Evolutionary conservation across 2,113 vertebrate species (phyloP), one percentile per base, ranked within the genome.

Genomic region (Lonchura striata): DNA sequence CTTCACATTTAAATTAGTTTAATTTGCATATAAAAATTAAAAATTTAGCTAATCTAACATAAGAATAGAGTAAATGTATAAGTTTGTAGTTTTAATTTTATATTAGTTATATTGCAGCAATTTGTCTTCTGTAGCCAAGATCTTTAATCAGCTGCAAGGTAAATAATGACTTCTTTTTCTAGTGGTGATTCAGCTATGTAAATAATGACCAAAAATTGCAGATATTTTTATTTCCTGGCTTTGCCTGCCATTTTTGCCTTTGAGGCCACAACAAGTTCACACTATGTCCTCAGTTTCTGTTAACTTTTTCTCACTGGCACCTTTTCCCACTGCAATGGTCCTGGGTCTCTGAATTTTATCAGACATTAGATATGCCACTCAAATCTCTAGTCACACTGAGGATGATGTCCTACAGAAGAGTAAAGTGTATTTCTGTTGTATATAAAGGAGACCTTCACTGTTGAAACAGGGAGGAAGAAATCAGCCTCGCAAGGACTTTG

Each of bases 1-100:
- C 68, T 95, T 85, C 70, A 59, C 52, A 50, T 94, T 94, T 86
- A 61, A 90, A 80, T 76, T 53, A 15, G 33, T 76, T 95, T 95
- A 76, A 90, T 94, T 95, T 92, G 59, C 82, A 70, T 82, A 57
- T 27, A 84, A 87, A 94, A 92, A 39, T 82, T 54, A 54, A 82
- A 82, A 91, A 56, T 19, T 56, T 86, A 83, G 39, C 24, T 81
- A 52, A 76, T 82, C 31, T 93, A 42, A 59, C 35, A 28, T 35
- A 86, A 65, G 33, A 53, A 12, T 35, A 39, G 54, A 49, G 20
- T n/a, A 65, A 85, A 92, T 57, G 61, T 86, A 2, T 44, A 80
- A 50, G 27, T 79, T 92, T 85, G 11, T 60, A 59, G 37, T 82
- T 91, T 78, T 83, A 68, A 70, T 80, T 92, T 94, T 53, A 52